These are phyloP conservation scores for Rhinatrema bivittatum DNA, from an alignment of 2,797 vertebrate species.

Conservation along the genomic window DNA sequence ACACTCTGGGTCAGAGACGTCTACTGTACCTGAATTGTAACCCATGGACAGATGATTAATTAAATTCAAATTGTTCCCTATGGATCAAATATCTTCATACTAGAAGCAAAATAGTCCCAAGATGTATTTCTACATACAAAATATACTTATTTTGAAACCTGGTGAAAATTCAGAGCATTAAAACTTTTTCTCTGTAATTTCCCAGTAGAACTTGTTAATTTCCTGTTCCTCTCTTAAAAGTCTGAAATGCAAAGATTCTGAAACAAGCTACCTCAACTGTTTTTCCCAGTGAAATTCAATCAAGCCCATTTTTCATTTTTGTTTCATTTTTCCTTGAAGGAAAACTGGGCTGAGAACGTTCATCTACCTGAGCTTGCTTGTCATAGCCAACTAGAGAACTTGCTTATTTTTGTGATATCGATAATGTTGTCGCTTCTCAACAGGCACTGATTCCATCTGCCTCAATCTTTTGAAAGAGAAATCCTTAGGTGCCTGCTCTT, in stretches of 20 bases:
- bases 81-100: too few relatives aligned
- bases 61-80: too few relatives aligned
- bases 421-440: neutral
- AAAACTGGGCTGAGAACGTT: neutral
- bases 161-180: too few relatives aligned
- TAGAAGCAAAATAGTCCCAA: too few relatives aligned
- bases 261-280: conserved; percentile 39
- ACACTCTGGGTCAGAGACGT: too few relatives aligned
- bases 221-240: conserved; percentile 39
- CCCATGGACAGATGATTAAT: too few relatives aligned
- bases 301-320: conserved; percentile 29
- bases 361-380: neutral
- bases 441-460: fast-evolving
- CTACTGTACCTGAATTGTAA: too few relatives aligned
- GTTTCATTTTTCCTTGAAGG: neutral
- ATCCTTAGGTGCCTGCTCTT: conserved; percentile 1
- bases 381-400: fast-evolving
- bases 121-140: too few relatives aligned
- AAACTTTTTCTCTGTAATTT: conserved; percentile 29
- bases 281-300: conserved; percentile 23
- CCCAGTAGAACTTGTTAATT: conserved; percentile 46
- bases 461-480: neutral
- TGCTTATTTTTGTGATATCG: neutral
- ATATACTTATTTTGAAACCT: too few relatives aligned
- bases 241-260: conserved; percentile 27